Evolutionary conservation across 2,113 vertebrate species (phyloP).

Genomic region (Nibea albiflora): DNA sequence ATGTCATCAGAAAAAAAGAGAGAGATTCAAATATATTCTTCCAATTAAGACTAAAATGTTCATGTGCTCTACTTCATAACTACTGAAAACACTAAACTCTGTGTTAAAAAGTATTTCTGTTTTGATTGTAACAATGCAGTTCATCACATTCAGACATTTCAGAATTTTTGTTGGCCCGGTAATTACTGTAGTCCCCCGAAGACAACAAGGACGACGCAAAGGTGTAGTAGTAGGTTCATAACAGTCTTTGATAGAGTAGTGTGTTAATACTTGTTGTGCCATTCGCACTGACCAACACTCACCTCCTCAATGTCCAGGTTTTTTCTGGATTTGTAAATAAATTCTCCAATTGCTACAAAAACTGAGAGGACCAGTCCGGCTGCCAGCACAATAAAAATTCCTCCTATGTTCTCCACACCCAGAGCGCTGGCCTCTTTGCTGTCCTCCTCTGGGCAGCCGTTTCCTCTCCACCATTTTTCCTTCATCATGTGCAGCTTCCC

Average conservation of each 20-base stretch:
- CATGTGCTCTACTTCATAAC: conserved; percentile 67
- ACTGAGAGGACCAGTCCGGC: conserved; percentile 97
- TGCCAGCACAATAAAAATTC: conserved; percentile 97
- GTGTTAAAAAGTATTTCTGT: conserved; percentile 51
- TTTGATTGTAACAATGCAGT: conserved; percentile 77
- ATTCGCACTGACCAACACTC: conserved; percentile 85
- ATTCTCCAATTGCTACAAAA: conserved; percentile 98
- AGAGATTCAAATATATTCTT: conserved; percentile 50
- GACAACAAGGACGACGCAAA: conserved; percentile 40
- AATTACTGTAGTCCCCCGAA: conserved; percentile 37
- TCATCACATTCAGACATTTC: conserved; percentile 55
- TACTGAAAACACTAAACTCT: conserved; percentile 70
- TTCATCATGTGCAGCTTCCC: conserved; percentile 99
- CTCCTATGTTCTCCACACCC: conserved; percentile 97
- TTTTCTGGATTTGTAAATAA: conserved; percentile 95
- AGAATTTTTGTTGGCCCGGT: conserved; percentile 38
- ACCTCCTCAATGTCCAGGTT: conserved; percentile 96
- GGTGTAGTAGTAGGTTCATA: conserved; percentile 20
- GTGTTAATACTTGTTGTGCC: conserved; percentile 84
- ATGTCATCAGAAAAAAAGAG: conserved; percentile 56
- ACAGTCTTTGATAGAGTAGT: conserved; percentile 26
- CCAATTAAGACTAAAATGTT: conserved; percentile 59
- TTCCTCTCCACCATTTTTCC: conserved; percentile 98
- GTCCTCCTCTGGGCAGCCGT: conserved; percentile 96
- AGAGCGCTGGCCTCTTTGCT: conserved; percentile 96